These are phyloP conservation scores for Daktulosphaira vitifoliae DNA, from an alignment of 1,140 invertebrate species.

Conservation along the genomic window DNA sequence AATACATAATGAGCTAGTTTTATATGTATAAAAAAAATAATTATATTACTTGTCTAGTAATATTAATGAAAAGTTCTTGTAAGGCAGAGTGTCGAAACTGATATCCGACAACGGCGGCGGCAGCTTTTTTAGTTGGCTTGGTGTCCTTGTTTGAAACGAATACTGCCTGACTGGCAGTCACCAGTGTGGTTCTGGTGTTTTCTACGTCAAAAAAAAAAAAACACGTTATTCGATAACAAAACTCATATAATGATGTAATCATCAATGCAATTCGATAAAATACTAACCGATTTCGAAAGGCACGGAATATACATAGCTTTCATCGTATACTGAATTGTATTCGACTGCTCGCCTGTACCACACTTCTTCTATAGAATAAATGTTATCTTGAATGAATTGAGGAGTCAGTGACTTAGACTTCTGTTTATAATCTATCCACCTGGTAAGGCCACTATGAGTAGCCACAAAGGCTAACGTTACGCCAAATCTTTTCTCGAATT, in stretches of 20 bases:
- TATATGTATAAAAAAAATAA: background rate
- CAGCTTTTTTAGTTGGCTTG: slow-evolving; percentile 57
- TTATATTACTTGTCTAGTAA: slow-evolving; percentile 53
- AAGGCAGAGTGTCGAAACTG: slow-evolving; percentile 73
- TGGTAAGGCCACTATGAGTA: slow-evolving; percentile 76
- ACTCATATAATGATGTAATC: background rate
- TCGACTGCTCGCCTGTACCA: slow-evolving; percentile 92
- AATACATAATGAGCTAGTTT: background rate
- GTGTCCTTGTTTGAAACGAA: slow-evolving; percentile 49
- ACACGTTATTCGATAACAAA: background rate
- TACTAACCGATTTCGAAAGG: slow-evolving; percentile 55
- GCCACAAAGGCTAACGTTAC: slow-evolving; percentile 76
- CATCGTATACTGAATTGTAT: slow-evolving; percentile 66
- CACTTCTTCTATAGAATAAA: slow-evolving; percentile 76
- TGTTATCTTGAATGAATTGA: slow-evolving; percentile 52
- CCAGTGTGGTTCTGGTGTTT: slow-evolving; percentile 56
- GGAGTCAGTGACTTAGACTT: slow-evolving; percentile 33
- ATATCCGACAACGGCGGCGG: slow-evolving; percentile 84
- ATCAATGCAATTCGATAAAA: slow-evolving; percentile 29
- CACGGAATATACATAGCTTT: slow-evolving; percentile 80
- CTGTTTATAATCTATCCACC: slow-evolving; percentile 69
- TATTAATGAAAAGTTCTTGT: slow-evolving; percentile 66
- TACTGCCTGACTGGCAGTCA: slow-evolving; percentile 81
- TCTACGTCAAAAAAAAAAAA: slow-evolving; percentile 41
- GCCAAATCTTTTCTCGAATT: slow-evolving; percentile 73